These are phyloP conservation scores for Mus pahari DNA, from an alignment of 2,113 vertebrate species.

Conservation along the genomic window DNA sequence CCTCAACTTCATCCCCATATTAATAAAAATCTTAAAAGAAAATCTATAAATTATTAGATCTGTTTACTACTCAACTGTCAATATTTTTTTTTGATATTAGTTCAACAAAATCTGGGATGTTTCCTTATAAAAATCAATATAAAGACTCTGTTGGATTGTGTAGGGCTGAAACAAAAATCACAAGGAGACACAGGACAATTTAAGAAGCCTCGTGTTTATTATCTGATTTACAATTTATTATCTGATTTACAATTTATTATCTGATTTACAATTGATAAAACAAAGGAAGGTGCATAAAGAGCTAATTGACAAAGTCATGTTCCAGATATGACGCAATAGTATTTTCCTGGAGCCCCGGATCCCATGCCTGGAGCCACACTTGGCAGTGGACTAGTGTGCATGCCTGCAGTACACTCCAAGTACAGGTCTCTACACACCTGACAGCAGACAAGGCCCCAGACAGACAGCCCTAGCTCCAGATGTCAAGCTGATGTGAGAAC, in stretches of 20 bases:
- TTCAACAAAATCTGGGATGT: neutral
- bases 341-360: neutral
- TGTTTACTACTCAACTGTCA: neutral
- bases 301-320: conserved; percentile 75
- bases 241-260: conserved; percentile 86
- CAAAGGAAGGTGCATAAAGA: conserved; percentile 79
- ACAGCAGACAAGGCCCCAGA: conserved; percentile 33
- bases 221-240: conserved; percentile 86
- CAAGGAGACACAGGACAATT: conserved; percentile 71
- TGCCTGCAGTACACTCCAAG: neutral
- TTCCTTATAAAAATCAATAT: conserved; percentile 7
- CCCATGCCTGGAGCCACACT: neutral
- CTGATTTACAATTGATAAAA: conserved; percentile 84
- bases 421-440: conserved; percentile 27
- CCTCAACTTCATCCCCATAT: neutral
- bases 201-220: conserved; percentile 85
- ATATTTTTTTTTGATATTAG: neutral
- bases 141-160: conserved; percentile 37
- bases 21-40: neutral
- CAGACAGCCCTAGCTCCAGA: neutral
- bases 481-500: neutral
- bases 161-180: conserved; percentile 75
- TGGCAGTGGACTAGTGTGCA: neutral
- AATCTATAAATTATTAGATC: conserved; percentile 7
- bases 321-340: conserved; percentile 37